Evolutionary conservation across 2,888 invertebrate genomes (phyloP).

Genomic region (Patella ulyssiponensis): DNA sequence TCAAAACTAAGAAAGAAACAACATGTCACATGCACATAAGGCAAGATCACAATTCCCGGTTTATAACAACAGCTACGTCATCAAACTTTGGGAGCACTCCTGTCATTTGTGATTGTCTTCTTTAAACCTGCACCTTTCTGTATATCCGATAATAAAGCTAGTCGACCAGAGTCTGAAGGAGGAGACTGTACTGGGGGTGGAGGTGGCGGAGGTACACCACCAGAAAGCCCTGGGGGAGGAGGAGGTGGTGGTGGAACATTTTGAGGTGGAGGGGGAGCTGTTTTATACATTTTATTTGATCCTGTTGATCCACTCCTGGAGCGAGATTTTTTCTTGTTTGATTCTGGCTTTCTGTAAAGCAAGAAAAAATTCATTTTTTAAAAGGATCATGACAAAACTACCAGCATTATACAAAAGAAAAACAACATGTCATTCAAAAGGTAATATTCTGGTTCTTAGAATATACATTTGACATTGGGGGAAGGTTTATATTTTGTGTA

Average conservation of each 20-base stretch:
- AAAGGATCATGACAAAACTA: too few relatives aligned
- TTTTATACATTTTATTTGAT: neutral
- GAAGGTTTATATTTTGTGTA: too few relatives aligned
- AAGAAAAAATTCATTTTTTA: constrained; percentile 1
- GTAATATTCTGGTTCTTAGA: too few relatives aligned
- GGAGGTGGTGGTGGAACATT: constrained; percentile 34
- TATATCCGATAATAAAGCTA: constrained; percentile 55
- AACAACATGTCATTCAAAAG: too few relatives aligned
- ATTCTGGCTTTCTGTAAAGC: constrained; percentile 23
- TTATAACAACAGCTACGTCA: neutral
- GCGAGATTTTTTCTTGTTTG: neutral
- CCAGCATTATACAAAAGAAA: too few relatives aligned
- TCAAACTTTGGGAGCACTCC: constrained; percentile 53
- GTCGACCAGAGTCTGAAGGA: constrained; percentile 34
- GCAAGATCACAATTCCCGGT: too few relatives aligned
- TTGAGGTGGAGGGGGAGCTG: neutral
- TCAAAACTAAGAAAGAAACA: too few relatives aligned
- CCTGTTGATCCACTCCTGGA: neutral
- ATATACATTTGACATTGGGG: too few relatives aligned
- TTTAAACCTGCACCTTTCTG: constrained; percentile 50
- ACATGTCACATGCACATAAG: too few relatives aligned
- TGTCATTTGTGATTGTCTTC: constrained; percentile 57
- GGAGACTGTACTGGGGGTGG: constrained; percentile 25
- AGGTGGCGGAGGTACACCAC: constrained; percentile 25
- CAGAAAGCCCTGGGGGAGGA: constrained; percentile 34